Base-by-base conservation (phyloP, 2,888 invertebrate species). In the Xylocampa areola region DNA sequence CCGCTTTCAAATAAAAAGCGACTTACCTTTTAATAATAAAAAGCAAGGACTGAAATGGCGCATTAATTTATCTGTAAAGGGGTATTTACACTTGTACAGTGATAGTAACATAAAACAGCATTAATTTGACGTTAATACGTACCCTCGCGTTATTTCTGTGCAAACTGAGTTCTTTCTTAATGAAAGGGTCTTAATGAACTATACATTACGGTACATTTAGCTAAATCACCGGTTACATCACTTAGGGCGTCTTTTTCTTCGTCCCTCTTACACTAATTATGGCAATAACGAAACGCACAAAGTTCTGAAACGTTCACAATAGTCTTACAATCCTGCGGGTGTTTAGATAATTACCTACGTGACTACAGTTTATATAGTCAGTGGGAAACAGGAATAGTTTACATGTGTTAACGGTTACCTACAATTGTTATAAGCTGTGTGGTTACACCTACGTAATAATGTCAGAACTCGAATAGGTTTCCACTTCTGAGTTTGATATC, bases 151-250 rank as follows among this genome's bases (percentile, higher is more conserved):
- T 30, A 32, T n/a, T n/a, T 6, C 7, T 14, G 6, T 5, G 29
- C 13, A n/a, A 33, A 39, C 11, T 13, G 17, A 33, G 43, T 43
- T 35, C 33, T 50, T 40, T 41, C 35, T 23, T 35, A 41, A 50
- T 36, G 27, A 49, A 32, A 30, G 49, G 17, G 19, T 8, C 35
- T 17, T 51, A 43, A 51, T 51, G 29, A 36, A 51, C 41, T 36
- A 21, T 27, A 43, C 51, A 44, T 51, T 35, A 51, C 41, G 29
- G 14, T 27, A 43, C 51, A 44, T 51, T 35, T 8, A 5, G 29
- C 21, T 30, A 29, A 35, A 29, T 51, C 41, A 29, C 49, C 23
- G 33, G 17, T 16, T 11, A 35, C 25, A 48, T 39, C 36, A 37
- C 48, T 30, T 16, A 25, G 13, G 29, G 37, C 37, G 47, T 35